Conservation (phyloP, 92 coral and sea anemone genomes). For the Desmophyllum pertusum region DNA sequence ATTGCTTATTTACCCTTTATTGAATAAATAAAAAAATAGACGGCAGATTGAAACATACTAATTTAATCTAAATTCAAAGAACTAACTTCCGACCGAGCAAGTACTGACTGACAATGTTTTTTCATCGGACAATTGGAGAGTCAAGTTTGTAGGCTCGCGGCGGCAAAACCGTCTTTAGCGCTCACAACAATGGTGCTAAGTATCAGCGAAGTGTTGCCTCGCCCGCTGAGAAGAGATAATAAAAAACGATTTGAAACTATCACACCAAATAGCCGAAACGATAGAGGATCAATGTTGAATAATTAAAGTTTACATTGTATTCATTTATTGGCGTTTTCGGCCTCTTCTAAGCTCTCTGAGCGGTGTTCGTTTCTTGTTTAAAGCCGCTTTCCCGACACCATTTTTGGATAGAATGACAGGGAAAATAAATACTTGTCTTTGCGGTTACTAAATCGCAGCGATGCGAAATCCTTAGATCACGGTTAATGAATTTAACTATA, state of each 20-base stretch:
- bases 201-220: slow-evolving; percentile 9
- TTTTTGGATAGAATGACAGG: slow-evolving; percentile 7
- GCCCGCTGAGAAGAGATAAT: slow-evolving; percentile 19
- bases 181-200: neutral
- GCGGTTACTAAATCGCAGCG: slow-evolving; percentile 24
- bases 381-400: slow-evolving; percentile 22
- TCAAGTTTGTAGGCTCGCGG: slow-evolving; percentile 11
- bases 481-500: slow-evolving; percentile 19
- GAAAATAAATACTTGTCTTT: slow-evolving; percentile 18
- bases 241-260: slow-evolving; percentile 10
- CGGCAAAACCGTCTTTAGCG: neutral
- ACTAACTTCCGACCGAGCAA: slow-evolving; percentile 16
- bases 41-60: slow-evolving; percentile 28
- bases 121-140: neutral
- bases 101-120: neutral
- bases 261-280: slow-evolving; percentile 16
- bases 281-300: slow-evolving; percentile 22
- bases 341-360: neutral
- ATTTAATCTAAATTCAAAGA: slow-evolving; percentile 42
- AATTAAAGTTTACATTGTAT: slow-evolving; percentile 12
- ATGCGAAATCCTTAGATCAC: neutral
- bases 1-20: slow-evolving; percentile 20
- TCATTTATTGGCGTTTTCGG: slow-evolving; percentile 9
- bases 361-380: slow-evolving; percentile 21
- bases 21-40: slow-evolving; percentile 20